Evolutionary conservation across 2,113 vertebrate genomes (phyloP).

Genomic region (Melozone crissalis): DNA sequence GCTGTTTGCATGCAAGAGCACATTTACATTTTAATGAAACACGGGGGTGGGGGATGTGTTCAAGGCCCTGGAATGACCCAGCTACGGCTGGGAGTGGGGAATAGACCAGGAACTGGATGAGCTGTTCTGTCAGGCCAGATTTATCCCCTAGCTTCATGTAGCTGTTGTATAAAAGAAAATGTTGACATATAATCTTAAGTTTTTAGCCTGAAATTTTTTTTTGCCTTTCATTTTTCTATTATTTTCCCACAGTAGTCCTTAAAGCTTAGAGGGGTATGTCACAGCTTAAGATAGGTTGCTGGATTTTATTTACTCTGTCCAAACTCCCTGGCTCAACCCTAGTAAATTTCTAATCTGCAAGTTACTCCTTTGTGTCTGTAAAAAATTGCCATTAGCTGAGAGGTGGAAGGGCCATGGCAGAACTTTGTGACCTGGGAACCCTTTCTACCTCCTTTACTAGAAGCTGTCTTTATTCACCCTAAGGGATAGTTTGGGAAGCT

Average conservation of each 20-base stretch:
- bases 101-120: neutral
- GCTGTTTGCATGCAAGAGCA: neutral
- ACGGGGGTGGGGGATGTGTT: neutral
- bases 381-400: neutral
- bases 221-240: neutral
- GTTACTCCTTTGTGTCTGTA: neutral
- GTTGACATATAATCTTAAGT: neutral
- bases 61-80: neutral
- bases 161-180: neutral
- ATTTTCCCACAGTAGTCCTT: neutral
- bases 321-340: neutral
- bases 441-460: neutral
- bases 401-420: accelerated
- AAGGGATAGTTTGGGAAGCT: neutral
- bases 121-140: neutral
- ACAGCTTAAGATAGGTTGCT: neutral
- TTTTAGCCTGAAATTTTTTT: neutral
- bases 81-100: neutral
- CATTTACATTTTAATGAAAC: neutral
- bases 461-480: neutral
- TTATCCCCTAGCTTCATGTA: neutral
- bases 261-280: neutral
- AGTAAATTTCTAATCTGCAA: neutral
- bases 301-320: neutral
- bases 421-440: neutral